A percentile compares a stretch with the other conserved stretches of the same genome.
phyloP scores from a whole-genome alignment of 2,888 invertebrate species.

The Conchocele bisecta region DNA sequence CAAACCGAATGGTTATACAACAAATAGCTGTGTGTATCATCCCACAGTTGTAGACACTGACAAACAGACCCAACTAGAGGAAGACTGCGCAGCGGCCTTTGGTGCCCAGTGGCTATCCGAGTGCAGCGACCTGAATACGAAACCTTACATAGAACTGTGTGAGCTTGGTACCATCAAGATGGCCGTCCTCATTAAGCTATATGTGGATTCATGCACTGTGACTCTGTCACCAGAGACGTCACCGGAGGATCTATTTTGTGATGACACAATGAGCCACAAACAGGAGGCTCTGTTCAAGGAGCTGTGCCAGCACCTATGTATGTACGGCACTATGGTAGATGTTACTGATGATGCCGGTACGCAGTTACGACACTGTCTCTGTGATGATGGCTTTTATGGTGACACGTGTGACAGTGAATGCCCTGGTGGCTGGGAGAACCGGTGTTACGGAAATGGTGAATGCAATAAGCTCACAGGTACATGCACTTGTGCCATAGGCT shows the following conservation, averaged over 20 bases:
- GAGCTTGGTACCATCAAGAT: slow-evolving; percentile 20
- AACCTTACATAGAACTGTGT: too few species aligned
- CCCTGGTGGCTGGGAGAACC: slow-evolving; percentile 32
- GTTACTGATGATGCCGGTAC: too few species aligned
- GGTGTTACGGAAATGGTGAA: slow-evolving; percentile 59
- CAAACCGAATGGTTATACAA: not conserved
- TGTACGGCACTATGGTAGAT: too few species aligned
- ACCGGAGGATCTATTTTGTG: slow-evolving; percentile 55
- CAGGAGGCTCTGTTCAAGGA: slow-evolving; percentile 46
- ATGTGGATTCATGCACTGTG: slow-evolving; percentile 51
- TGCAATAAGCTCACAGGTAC: slow-evolving; percentile 54
- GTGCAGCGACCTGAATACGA: slow-evolving; percentile 33
- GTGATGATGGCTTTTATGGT: slow-evolving; percentile 56
- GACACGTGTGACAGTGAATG: slow-evolving; percentile 53
- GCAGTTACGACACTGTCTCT: slow-evolving; percentile 45
- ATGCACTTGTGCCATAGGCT: slow-evolving; percentile 47
- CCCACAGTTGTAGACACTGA: too few species aligned
- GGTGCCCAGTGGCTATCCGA: slow-evolving; percentile 1
- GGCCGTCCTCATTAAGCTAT: slow-evolving; percentile 37
- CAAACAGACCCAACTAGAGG: not conserved
- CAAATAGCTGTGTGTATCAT: too few species aligned
- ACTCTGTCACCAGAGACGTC: slow-evolving; percentile 42
- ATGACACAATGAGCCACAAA: slow-evolving; percentile 42
- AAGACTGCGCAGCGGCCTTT: slow-evolving; percentile 27
- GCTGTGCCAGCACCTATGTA: slow-evolving; percentile 58